These are phyloP conservation scores for Centroberyx gerrardi DNA, from an alignment of 2,797 vertebrate species.

Conservation along the genomic window DNA sequence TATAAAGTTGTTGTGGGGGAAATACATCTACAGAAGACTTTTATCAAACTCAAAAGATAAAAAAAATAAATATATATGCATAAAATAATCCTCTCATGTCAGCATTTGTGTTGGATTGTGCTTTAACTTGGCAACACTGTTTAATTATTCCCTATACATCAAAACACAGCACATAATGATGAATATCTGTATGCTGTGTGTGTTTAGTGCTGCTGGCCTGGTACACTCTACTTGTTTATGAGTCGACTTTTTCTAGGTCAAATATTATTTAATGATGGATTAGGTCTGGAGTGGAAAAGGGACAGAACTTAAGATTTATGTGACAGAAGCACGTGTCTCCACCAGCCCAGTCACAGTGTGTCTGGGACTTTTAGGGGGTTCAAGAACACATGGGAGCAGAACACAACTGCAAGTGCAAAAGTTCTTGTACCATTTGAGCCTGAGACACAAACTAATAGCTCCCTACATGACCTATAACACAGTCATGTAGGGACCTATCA, in stretches of 20 bases:
- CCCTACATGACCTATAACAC: too few relatives aligned
- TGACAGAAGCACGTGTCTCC: constrained; percentile 2
- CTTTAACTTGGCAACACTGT: too few relatives aligned
- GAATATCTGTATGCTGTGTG: not conserved
- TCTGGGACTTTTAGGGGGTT: too few relatives aligned
- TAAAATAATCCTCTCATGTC: too few relatives aligned
- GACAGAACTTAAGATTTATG: constrained; percentile 9
- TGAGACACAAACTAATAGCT: too few relatives aligned
- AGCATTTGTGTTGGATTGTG: too few relatives aligned
- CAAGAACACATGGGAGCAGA: not conserved
- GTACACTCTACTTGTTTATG: not conserved
- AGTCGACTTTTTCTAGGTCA: constrained; percentile 2
- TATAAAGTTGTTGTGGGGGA: not conserved
- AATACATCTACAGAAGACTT: not conserved
- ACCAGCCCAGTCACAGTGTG: not conserved
- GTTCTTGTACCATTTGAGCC: too few relatives aligned
- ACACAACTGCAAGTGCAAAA: not conserved
- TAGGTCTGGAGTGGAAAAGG: not conserved
- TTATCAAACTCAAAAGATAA: too few relatives aligned
- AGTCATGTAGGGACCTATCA: too few relatives aligned
- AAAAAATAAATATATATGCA: too few relatives aligned
- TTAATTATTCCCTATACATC: not conserved
- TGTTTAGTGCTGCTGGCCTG: too few relatives aligned
- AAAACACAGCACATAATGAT: not conserved
- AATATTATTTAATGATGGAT: constrained; percentile 7